Evolutionary conservation across 2,888 invertebrate species (phyloP).

Genomic region (Conomelus anceps): DNA sequence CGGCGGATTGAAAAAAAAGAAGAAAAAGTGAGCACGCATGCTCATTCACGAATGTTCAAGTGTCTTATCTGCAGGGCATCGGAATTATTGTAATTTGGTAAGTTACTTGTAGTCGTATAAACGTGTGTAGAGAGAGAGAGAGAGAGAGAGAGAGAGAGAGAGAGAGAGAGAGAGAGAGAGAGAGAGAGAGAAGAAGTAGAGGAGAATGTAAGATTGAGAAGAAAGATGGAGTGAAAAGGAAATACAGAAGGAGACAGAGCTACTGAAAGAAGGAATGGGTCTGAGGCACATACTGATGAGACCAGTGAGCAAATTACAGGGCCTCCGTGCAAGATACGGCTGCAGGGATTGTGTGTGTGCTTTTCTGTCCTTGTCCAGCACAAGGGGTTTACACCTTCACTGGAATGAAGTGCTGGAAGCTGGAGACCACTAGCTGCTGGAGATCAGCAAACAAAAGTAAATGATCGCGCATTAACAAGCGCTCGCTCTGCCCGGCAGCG

Average conservation of each 20-base stretch:
- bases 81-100: constrained; percentile 5
- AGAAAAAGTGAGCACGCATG: not conserved
- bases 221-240: not conserved
- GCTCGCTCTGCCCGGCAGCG: not conserved
- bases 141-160: not conserved
- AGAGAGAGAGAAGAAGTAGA: not conserved
- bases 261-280: not conserved
- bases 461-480: constrained; percentile 2
- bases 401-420: not conserved
- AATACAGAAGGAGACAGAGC: not conserved
- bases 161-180: not conserved
- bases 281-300: not conserved
- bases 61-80: not conserved
- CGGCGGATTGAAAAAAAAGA: not conserved
- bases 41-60: not conserved
- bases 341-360: not conserved
- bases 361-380: not conserved
- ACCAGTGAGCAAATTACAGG: constrained; percentile 1
- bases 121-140: not conserved
- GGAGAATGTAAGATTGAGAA: too few relatives aligned
- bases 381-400: not conserved
- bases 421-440: not conserved
- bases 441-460: constrained; percentile 9
- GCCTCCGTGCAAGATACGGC: not conserved
- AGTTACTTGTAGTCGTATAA: not conserved